Conservation (phyloP, 2,797 vertebrate species). For the Microctenopoma stevenorrisi region DNA sequence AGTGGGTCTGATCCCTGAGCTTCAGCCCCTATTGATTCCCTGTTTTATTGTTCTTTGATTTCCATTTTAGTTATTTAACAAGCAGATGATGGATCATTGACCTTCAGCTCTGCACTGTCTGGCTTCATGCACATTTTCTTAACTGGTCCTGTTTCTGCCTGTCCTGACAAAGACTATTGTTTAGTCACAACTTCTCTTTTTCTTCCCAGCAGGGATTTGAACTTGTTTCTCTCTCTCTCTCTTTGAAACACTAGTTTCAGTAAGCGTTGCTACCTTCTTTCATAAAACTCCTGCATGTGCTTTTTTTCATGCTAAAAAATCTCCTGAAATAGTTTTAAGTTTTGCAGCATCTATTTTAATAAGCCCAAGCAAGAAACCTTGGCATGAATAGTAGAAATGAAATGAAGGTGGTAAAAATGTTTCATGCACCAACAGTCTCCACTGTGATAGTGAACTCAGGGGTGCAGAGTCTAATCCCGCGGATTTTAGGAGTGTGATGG, state of each 20-base stretch:
- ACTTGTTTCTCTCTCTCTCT: background rate
- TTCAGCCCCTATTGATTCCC: constrained; percentile 74
- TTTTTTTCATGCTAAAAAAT: constrained; percentile 9
- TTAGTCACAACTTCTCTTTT: constrained; percentile 24
- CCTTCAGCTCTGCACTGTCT: constrained; percentile 77
- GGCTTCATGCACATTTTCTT: constrained; percentile 58
- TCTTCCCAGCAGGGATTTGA: constrained; percentile 3
- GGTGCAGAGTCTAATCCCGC: constrained; percentile 72
- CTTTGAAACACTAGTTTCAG: constrained; percentile 29
- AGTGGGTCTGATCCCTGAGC: constrained; percentile 75
- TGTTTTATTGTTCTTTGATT: constrained; percentile 85
- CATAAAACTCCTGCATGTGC: constrained; percentile 20
- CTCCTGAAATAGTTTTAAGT: constrained; percentile 8
- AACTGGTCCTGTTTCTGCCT: constrained; percentile 48
- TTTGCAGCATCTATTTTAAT: constrained; percentile 47
- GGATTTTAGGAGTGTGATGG: constrained; percentile 76
- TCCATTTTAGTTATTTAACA: constrained; percentile 85
- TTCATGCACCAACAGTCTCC: constrained; percentile 70
- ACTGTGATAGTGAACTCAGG: constrained; percentile 71
- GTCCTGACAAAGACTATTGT: constrained; percentile 34
- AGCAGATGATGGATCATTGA: constrained; percentile 84
- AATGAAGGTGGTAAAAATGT: constrained; percentile 78
- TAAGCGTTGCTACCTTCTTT: constrained; percentile 23
- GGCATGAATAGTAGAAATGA: constrained; percentile 70
- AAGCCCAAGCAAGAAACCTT: constrained; percentile 41